phyloP scores from a whole-genome alignment of 2,888 invertebrate species.

The Mamestra brassicae region DNA sequence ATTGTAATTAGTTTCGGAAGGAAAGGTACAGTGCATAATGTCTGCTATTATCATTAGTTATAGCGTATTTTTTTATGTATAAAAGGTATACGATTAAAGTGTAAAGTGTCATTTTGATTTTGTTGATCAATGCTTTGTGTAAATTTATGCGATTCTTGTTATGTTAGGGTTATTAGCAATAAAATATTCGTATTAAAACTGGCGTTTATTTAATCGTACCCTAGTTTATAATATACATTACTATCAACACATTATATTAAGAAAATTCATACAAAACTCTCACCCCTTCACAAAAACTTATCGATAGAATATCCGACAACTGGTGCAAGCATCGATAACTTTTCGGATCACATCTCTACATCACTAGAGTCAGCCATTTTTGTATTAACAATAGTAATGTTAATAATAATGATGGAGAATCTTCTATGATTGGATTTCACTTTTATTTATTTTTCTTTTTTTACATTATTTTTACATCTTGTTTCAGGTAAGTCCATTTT shows the following conservation, averaged over 20 bases:
- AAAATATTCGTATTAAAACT: conserved; percentile 47
- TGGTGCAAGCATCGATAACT: not conserved
- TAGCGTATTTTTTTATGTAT: conserved; percentile 17
- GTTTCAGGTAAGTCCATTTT: conserved; percentile 68
- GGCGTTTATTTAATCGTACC: conserved; percentile 53
- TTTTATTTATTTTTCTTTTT: conserved; percentile 40
- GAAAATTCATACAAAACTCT: not conserved
- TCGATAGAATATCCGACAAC: conserved; percentile 33
- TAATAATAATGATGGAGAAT: conserved; percentile 74
- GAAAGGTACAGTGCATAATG: too few species aligned
- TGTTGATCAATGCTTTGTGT: conserved; percentile 14
- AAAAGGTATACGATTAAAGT: conserved; percentile 29
- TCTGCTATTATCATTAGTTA: not conserved
- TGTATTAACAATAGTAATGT: conserved; percentile 79
- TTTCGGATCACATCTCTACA: conserved; percentile 45
- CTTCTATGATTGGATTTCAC: conserved; percentile 46
- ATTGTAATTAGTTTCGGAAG: too few species aligned
- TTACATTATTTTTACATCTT: conserved; percentile 59
- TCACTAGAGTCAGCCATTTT: conserved; percentile 75
- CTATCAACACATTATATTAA: not conserved
- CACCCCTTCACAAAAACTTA: conserved; percentile 46
- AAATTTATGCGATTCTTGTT: conserved; percentile 32
- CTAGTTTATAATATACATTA: not conserved
- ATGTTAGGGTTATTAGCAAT: conserved; percentile 48
- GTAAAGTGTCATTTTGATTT: conserved; percentile 16